phyloP scores from a whole-genome alignment of 2,888 invertebrate genomes.

The Junonia oenone region DNA sequence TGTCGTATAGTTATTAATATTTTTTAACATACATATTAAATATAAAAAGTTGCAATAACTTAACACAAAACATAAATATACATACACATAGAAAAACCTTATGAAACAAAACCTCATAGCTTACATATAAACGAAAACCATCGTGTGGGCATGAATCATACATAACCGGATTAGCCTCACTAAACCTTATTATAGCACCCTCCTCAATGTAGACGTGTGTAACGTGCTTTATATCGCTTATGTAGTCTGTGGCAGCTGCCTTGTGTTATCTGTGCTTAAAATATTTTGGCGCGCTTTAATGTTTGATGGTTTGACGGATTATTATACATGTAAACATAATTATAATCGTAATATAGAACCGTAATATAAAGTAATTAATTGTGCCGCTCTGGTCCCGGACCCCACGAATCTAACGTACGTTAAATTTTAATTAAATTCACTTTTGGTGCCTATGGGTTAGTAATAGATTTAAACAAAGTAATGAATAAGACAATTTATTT shows the following conservation, averaged over 20 bases:
- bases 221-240: background rate
- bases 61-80: background rate
- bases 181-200: slow-evolving; percentile 70
- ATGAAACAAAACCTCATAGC: background rate
- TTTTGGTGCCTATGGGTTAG: no score
- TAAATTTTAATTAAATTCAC: no score
- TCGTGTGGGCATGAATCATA: slow-evolving; percentile 63
- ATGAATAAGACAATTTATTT: no score
- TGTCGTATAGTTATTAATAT: no score
- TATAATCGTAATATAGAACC: no score
- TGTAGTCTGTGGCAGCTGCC: background rate
- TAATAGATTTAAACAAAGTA: no score
- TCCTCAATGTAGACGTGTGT: slow-evolving; percentile 49
- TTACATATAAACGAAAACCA: slow-evolving; percentile 8
- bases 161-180: slow-evolving; percentile 63
- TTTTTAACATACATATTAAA: no score
- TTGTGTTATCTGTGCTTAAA: background rate
- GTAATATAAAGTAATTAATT: no score
- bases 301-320: background rate
- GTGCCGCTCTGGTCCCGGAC: no score
- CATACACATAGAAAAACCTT: background rate
- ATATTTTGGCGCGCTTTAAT: background rate
- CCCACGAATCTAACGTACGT: no score
- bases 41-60: background rate
- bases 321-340: no score